These are phyloP conservation scores for Hydrozoanthus gracilis DNA, from an alignment of 92 coral and sea anemone species.

Conservation along the genomic window DNA sequence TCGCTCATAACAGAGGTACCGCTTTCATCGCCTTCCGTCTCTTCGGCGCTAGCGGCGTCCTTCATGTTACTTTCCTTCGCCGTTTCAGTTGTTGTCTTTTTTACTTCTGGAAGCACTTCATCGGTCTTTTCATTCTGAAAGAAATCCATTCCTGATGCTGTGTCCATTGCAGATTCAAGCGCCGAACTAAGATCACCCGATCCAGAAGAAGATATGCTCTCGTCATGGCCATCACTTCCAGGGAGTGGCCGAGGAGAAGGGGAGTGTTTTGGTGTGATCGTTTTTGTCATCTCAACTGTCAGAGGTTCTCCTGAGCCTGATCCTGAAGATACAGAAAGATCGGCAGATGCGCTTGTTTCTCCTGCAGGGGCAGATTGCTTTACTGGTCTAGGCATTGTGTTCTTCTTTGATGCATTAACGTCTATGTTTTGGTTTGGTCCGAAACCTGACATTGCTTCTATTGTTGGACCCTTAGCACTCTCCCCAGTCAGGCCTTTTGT, in stretches of 20 bases:
- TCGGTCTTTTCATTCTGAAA: conserved; percentile 58
- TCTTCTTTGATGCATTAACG: conserved; percentile 13
- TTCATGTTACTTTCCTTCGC: not conserved
- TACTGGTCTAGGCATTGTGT: conserved; percentile 34
- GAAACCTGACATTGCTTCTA: conserved; percentile 31
- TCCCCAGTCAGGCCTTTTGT: not conserved
- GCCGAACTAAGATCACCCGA: conserved; percentile 65
- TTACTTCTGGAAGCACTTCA: conserved; percentile 64
- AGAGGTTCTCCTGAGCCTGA: conserved; percentile 65
- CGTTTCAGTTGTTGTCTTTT: conserved; percentile 38
- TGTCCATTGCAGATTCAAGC: conserved; percentile 43
- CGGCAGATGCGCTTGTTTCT: conserved; percentile 1
- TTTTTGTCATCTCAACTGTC: not conserved
- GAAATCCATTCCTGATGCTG: conserved; percentile 59
- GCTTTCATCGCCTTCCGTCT: conserved; percentile 35
- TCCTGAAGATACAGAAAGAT: conserved; percentile 55
- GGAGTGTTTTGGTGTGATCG: conserved; percentile 32
- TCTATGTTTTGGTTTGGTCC: not conserved
- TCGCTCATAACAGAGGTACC: conserved; percentile 8
- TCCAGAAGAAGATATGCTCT: conserved; percentile 70
- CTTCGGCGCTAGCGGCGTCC: not conserved
- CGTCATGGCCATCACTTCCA: conserved; percentile 66
- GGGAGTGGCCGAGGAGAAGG: conserved; percentile 61
- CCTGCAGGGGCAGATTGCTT: not conserved
- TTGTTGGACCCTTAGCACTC: conserved; percentile 14